These are phyloP conservation scores for Aratinga solstitialis DNA, from an alignment of 2,797 vertebrate genomes.

Conservation along the genomic window DNA sequence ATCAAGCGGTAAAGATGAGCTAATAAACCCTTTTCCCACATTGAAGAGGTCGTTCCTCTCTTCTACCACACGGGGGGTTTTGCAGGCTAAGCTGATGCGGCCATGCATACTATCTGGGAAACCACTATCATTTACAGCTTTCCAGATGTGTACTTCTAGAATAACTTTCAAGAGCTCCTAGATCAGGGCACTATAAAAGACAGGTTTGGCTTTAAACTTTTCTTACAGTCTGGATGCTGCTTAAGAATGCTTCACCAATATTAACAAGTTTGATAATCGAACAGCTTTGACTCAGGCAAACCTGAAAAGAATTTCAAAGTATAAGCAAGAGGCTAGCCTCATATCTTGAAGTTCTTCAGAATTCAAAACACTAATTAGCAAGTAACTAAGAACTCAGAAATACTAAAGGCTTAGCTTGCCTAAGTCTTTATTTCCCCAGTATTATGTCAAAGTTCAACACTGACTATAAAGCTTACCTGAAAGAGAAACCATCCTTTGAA, in stretches of 20 bases:
- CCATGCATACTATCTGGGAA: neutral
- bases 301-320: neutral
- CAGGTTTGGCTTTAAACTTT: neutral
- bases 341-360: neutral
- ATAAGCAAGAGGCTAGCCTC: neutral
- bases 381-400: neutral
- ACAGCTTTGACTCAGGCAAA: neutral
- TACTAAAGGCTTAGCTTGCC: neutral
- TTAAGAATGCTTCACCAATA: neutral
- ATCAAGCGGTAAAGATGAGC: neutral
- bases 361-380: neutral
- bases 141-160: neutral
- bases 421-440: neutral
- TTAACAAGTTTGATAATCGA: neutral
- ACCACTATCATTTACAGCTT: neutral
- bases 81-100: neutral
- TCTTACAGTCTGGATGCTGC: neutral
- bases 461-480: constrained; percentile 76
- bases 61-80: neutral
- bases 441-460: neutral
- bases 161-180: neutral
- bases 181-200: neutral
- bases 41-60: neutral
- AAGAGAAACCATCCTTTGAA: constrained; percentile 81
- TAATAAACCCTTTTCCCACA: neutral